Evolutionary conservation across 53 echinoderm and acorn worm genomes (phyloP).

Genomic region (Actinopyga echinites): DNA sequence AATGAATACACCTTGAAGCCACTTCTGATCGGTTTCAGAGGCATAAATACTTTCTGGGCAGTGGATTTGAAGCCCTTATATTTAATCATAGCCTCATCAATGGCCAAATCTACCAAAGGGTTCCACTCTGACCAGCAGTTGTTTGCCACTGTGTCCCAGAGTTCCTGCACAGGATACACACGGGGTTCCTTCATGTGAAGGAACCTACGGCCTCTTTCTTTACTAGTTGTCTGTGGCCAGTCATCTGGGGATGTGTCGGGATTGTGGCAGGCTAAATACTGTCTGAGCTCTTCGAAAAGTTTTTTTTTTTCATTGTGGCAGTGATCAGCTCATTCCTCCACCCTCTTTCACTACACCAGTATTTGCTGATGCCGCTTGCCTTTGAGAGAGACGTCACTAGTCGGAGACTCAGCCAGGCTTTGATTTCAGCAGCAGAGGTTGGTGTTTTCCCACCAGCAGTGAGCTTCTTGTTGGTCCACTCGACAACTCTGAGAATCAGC

Average conservation of each 20-base stretch:
- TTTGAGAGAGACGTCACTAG: no score
- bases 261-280: background rate
- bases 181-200: background rate
- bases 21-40: no score
- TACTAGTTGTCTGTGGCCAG: background rate
- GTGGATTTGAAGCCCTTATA: conserved; percentile 45
- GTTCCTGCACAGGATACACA: background rate
- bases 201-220: background rate
- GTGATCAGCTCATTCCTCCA: no score
- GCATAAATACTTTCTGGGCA: no score
- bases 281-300: no score
- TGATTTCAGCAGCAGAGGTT: no score
- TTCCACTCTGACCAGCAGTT: background rate
- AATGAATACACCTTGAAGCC: no score
- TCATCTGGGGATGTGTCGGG: background rate
- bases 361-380: no score
- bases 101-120: conserved; percentile 1
- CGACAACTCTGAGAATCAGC: background rate
- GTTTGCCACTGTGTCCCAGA: conserved; percentile 28
- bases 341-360: no score
- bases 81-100: conserved; percentile 57
- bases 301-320: no score
- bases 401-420: no score
- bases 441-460: background rate
- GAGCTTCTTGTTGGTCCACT: conserved; percentile 44